Evolutionary conservation across 2,797 vertebrate species (phyloP), one percentile per base, ranked within the genome.

Genomic region (Trachurus trachurus): DNA sequence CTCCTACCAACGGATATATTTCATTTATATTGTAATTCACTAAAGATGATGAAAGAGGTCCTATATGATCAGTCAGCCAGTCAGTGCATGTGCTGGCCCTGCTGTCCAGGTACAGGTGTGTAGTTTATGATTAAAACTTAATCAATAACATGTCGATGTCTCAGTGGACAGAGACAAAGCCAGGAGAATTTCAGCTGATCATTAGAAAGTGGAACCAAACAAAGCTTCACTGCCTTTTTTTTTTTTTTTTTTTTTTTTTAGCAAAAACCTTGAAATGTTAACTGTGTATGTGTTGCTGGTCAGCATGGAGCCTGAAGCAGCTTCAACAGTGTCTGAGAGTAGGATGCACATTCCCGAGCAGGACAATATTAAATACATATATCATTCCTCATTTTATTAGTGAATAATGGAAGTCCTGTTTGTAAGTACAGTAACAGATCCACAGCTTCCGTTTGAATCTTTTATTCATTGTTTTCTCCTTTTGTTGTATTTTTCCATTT

Each of bases 151-250:
- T 15, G 5, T 31, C 50, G 15, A 29, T 21, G 5, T 52, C 19
- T 53, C 22, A 2, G 5, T 10, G 22, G n/a, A 22, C 22, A 26
- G 21, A 13, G 12, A 62, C 21, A 58, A 58, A 49, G 6, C 29
- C 0, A 5, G 21, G 15, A 61, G 10, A 9, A 26, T 63, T 31
- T 69, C 63, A 15, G 13, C 26, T 61, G 19, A 11, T 47, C 58
- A 54, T 70, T 57, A 57, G 58, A 60, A 34, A 63, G 58, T 63
- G 45, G 45, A 56, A 49, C 34, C 77, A 68, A 66, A 52, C 26
- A 29, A 77, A 52, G 19, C 53, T 40, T 75, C 50, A 75, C 76
- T 87, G 74, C 70, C 72, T 74, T 26, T 26, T 26, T 26, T 26
- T 26, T 26, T 26, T 26, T 26, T 26, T 26, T 26, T 26, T 26